These are phyloP conservation scores for Acomys russatus DNA, from an alignment of 2,797 vertebrate genomes.

Conservation along the genomic window DNA sequence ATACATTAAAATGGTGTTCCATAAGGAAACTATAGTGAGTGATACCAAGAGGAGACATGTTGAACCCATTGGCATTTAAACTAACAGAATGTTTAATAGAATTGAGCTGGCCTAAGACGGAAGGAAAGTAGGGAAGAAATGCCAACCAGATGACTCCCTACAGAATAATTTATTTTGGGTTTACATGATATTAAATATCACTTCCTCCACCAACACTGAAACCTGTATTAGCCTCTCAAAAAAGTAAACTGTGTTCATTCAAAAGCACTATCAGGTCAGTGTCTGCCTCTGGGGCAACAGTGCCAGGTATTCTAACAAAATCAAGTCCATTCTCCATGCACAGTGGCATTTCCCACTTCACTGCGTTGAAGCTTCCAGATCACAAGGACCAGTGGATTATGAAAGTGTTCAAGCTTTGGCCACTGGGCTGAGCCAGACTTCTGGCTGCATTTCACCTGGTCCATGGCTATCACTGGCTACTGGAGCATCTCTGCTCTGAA, in stretches of 20 bases:
- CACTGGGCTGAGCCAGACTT: not conserved
- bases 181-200: conserved; percentile 80
- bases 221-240: conserved; percentile 67
- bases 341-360: not conserved
- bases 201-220: conserved; percentile 73
- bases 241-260: conserved; percentile 63
- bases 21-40: conserved; percentile 75
- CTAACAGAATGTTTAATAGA: conserved; percentile 84
- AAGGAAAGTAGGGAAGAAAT: conserved; percentile 82
- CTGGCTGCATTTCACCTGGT: not conserved
- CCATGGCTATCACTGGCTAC: accelerated
- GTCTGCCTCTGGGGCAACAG: not conserved
- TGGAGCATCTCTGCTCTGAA: not conserved
- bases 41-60: conserved; percentile 66
- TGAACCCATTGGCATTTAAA: conserved; percentile 85
- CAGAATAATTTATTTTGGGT: conserved; percentile 78
- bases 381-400: not conserved
- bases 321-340: not conserved
- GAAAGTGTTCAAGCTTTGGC: not conserved
- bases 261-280: not conserved
- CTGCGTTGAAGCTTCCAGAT: not conserved
- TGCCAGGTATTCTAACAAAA: not conserved
- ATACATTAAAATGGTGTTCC: conserved; percentile 80
- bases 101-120: conserved; percentile 68
- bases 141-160: conserved; percentile 71